phyloP scores from a whole-genome alignment of 2,797 vertebrate genomes.

The Nannoperca obscura region DNA sequence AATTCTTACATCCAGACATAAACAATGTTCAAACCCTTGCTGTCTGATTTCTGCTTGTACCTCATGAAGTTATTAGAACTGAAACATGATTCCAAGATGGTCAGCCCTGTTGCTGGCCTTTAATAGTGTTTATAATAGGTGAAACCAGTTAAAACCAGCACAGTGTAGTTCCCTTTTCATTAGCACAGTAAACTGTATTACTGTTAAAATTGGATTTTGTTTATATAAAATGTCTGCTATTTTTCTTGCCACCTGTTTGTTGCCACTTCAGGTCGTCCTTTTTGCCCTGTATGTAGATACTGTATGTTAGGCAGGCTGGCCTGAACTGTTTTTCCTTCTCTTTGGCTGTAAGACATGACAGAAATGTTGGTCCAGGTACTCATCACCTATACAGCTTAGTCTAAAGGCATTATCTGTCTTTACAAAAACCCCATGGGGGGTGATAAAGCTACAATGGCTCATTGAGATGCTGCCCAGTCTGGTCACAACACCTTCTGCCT shows the following conservation, averaged over 20 bases:
- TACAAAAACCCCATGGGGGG: not conserved
- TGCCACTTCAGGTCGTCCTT: not conserved
- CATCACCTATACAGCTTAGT: no score
- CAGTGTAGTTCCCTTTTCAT: not conserved
- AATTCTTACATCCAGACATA: not conserved
- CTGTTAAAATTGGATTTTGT: not conserved
- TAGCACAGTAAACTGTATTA: not conserved
- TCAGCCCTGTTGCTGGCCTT: no score
- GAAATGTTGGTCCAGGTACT: not conserved
- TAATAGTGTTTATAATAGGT: not conserved
- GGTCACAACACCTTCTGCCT: not conserved
- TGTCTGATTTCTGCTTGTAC: not conserved
- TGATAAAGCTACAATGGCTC: not conserved
- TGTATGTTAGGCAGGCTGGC: not conserved
- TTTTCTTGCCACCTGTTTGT: not conserved
- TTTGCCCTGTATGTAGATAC: not conserved
- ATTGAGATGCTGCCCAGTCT: not conserved
- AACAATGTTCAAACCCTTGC: rapidly evolving
- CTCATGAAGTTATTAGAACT: not conserved
- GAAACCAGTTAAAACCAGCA: constrained; percentile 4
- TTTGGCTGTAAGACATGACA: not conserved
- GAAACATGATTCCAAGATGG: not conserved
- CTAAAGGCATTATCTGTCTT: no score
- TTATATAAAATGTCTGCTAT: not conserved
- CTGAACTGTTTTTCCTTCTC: not conserved